Base-by-base conservation (phyloP, 2,888 invertebrate genomes). In the Tipula lateralis region DNA sequence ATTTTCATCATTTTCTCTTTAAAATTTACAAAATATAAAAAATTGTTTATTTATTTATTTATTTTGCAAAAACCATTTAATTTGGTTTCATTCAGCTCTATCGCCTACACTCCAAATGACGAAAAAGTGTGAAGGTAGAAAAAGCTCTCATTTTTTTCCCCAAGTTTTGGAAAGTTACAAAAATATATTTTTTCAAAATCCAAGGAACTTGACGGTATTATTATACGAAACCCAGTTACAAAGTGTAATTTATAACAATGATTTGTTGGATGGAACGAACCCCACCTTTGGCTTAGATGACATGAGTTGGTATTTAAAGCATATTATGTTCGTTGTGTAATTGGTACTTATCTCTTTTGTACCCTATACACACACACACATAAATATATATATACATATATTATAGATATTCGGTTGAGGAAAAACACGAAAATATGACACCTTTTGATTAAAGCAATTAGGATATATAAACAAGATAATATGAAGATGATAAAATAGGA, bases 371-470 rank as follows among this genome's bases (percentile, higher is more conserved):
- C n/a, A n/a, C n/a, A n/a, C n/a, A n/a, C n/a, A n/a, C n/a, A n/a
- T n/a, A n/a, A n/a, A n/a, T n/a, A n/a, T n/a, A n/a, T n/a, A 16
- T n/a, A 44, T 44, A 36, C 44, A 44, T n/a, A 6, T n/a, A 44
- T n/a, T n/a, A 44, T 44, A 44, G 16, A 50, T 50, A 24, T 66
- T 66, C 24, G 19, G 19, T 66, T 66, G 24, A 66, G 9, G 24
- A 19, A 4, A 4, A 50, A 50, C 7, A 50, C 7, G 5, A 24
- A 66, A 66, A 66, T 44, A 24, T 24, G 19, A 66, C 66, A 66
- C 66, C 24, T 66, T 66, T 66, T 66, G 66, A 66, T 66, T 66
- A 66, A 66, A 66, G 66, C 66, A 66, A 66, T 66, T 66, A 66
- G 66, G 66, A 66, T 66, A 66, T 66, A 24, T 66, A 66, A 66